These are phyloP conservation scores for Varecia variegata DNA, from an alignment of 2,797 vertebrate genomes.

Conservation along the genomic window DNA sequence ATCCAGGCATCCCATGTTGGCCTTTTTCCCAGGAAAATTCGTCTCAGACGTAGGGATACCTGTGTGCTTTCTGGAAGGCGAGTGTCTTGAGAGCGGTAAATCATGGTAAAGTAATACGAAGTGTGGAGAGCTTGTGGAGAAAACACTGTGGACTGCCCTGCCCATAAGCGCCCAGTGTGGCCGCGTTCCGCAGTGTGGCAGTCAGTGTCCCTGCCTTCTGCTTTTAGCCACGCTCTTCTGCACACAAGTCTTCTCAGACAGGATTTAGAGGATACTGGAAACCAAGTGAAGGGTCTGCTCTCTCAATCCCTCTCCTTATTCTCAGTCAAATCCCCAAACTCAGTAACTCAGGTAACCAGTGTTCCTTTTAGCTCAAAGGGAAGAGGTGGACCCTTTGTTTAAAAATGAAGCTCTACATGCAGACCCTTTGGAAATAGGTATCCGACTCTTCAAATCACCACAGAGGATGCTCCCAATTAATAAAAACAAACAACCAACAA, in stretches of 20 bases:
- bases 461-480: not conserved
- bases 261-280: not conserved
- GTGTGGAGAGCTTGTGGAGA: not conserved
- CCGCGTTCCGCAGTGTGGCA: no score
- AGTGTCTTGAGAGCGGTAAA: not conserved
- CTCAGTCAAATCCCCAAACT: not conserved
- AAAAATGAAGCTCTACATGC: not conserved
- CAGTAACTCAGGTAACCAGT: not conserved
- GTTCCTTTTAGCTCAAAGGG: not conserved
- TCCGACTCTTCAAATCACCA: not conserved
- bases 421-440: not conserved
- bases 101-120: not conserved
- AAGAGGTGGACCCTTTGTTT: not conserved
- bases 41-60: not conserved
- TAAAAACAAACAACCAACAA: not conserved
- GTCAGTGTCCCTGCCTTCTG: fast-evolving
- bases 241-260: not conserved
- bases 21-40: not conserved
- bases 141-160: no score
- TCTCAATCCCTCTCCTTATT: not conserved
- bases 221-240: not conserved
- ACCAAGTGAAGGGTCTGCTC: not conserved
- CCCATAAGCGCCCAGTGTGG: not conserved
- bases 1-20: not conserved
- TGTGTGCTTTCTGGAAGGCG: not conserved